A percentile compares a stretch with the other conserved stretches of the same genome.
Evolutionary conservation across 1,140 invertebrate species (phyloP).

Genomic region (Microplitis demolitor): DNA sequence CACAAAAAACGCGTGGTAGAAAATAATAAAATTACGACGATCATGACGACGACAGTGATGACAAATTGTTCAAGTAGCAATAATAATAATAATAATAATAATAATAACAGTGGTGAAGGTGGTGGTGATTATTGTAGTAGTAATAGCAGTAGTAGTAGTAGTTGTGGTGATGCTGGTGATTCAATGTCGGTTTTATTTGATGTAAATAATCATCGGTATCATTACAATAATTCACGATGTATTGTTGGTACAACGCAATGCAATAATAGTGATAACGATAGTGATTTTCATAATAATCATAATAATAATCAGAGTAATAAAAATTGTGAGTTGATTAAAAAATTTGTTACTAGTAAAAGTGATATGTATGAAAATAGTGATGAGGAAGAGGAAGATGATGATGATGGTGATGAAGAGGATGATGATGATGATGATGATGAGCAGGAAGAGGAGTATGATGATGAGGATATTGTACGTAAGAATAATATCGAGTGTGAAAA

Average conservation of each 20-base stretch:
- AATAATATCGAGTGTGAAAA: constrained; percentile 6
- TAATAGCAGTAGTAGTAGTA: constrained; percentile 13
- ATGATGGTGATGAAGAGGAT: constrained; percentile 12
- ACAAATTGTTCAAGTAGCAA: neutral
- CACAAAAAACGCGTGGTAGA: constrained; percentile 39
- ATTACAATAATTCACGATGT: neutral
- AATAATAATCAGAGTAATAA: constrained; percentile 2
- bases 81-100: constrained; percentile 2
- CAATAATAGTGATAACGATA: constrained; percentile 2
- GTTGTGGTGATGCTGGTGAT: constrained; percentile 13
- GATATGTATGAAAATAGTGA: constrained; percentile 22
- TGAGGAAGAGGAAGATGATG: constrained; percentile 21
- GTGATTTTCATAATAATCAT: neutral
- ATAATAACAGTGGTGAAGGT: constrained; percentile 18
- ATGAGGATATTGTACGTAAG: constrained; percentile 15
- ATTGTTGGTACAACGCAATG: neutral
- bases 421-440: constrained; percentile 20
- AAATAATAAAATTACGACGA: neutral
- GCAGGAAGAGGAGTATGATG: neutral
- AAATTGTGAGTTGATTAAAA: neutral
- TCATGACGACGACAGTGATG: too few species aligned
- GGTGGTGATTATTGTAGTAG: neutral
- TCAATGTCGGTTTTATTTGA: too few species aligned
- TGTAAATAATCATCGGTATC: neutral
- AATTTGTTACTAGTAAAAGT: neutral